phyloP scores from a whole-genome alignment of 2,888 invertebrate species.

The Ctenicera cuprea region DNA sequence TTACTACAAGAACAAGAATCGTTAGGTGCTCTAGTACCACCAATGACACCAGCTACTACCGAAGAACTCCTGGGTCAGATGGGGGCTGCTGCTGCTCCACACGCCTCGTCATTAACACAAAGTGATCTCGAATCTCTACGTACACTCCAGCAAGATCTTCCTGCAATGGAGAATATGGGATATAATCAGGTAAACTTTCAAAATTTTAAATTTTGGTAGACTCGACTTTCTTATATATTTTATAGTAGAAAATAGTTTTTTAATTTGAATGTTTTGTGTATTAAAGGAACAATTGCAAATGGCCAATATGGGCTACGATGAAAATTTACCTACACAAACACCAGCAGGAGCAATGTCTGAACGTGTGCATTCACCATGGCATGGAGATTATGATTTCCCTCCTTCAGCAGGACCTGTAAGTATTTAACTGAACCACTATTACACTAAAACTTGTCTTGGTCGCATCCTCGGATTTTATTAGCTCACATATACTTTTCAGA shows the following conservation, averaged over 20 bases:
- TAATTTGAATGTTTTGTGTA: neutral
- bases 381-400: slow-evolving; percentile 88
- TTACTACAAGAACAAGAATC: slow-evolving; percentile 70
- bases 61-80: slow-evolving; percentile 65
- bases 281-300: slow-evolving; percentile 71
- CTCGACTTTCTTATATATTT: neutral
- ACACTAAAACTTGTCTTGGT: no score
- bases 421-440: no score
- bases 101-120: slow-evolving; percentile 55
- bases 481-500: no score
- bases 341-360: slow-evolving; percentile 77
- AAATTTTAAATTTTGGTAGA: no score
- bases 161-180: slow-evolving; percentile 79
- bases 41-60: slow-evolving; percentile 68
- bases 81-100: slow-evolving; percentile 63
- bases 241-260: neutral
- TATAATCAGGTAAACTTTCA: slow-evolving; percentile 73
- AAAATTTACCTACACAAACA: slow-evolving; percentile 78
- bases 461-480: no score
- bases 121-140: slow-evolving; percentile 59
- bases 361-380: slow-evolving; percentile 78
- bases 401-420: slow-evolving; percentile 88
- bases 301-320: slow-evolving; percentile 86
- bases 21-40: slow-evolving; percentile 64
- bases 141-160: slow-evolving; percentile 63